A percentile compares a stretch with the other conserved stretches of the same genome.
Conservation (phyloP, 1,140 invertebrate species). For the Bombus polaris region DNA sequence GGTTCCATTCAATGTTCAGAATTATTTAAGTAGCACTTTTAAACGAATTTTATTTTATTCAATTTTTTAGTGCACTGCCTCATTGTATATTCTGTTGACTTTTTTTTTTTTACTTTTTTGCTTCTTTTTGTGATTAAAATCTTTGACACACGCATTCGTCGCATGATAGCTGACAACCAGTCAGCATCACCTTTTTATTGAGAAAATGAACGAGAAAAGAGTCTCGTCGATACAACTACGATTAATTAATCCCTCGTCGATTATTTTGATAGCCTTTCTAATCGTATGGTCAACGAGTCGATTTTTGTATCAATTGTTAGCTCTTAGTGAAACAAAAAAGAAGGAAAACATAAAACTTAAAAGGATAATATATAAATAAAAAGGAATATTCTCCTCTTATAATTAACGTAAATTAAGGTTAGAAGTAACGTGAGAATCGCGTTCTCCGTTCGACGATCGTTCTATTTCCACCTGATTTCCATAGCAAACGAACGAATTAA, state of each 20-base stretch:
- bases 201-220: constrained; percentile 46
- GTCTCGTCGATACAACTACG: constrained; percentile 21
- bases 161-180: neutral
- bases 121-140: neutral
- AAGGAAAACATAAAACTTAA: neutral
- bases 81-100: neutral
- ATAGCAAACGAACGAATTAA: neutral
- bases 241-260: constrained; percentile 34
- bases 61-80: neutral
- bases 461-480: neutral
- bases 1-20: neutral
- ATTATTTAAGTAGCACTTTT: neutral
- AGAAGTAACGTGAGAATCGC: neutral
- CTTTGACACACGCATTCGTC: neutral
- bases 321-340: constrained; percentile 27
- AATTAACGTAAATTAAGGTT: constrained; percentile 33
- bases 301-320: constrained; percentile 54
- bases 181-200: neutral
- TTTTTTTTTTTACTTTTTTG: too few relatives aligned
- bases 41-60: neutral
- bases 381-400: constrained; percentile 15
- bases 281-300: constrained; percentile 49
- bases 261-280: constrained; percentile 44
- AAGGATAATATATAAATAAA: neutral
- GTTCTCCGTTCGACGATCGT: neutral